These are phyloP conservation scores for Proales similis DNA, from an alignment of 1,140 invertebrate genomes.

Conservation along the genomic window DNA sequence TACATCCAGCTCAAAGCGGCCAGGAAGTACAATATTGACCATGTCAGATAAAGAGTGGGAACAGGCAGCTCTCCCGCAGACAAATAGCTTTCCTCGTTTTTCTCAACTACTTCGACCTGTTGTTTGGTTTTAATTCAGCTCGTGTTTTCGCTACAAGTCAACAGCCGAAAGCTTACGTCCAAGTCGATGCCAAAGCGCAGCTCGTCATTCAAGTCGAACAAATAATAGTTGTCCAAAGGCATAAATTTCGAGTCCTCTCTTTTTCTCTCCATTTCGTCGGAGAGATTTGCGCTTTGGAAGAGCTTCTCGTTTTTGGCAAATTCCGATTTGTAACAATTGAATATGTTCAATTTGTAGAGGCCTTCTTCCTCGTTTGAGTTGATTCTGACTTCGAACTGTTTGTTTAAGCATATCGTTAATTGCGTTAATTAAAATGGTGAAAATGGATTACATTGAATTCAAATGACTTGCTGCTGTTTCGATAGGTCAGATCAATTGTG, in stretches of 20 bases:
- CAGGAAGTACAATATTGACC: conserved; percentile 79
- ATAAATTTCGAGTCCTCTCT: conserved; percentile 5
- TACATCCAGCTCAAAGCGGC: conserved; percentile 84
- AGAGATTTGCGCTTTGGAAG: neutral
- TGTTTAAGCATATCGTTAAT: neutral
- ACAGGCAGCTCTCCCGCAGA: conserved; percentile 95
- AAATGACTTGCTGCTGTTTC: neutral
- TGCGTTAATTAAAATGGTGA: neutral
- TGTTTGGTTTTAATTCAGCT: neutral
- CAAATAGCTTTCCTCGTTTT: conserved; percentile 76
- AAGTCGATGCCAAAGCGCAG: conserved; percentile 58
- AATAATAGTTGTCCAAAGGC: neutral
- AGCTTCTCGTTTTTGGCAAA: conserved; percentile 1
- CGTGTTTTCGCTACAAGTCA: conserved; percentile 23
- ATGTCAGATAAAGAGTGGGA: conserved; percentile 80
- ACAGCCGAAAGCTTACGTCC: conserved; percentile 58
- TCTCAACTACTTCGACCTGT: conserved; percentile 69
- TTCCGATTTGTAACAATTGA: conserved; percentile 71
- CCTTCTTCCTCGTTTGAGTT: conserved; percentile 72
- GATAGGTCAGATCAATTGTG: neutral
- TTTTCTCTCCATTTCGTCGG: conserved; percentile 2
- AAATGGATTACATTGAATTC: neutral
- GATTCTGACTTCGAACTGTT: conserved; percentile 73
- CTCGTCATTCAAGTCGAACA: conserved; percentile 42
- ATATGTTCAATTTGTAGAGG: conserved; percentile 87